Percentiles rank a stretch among this genome's conserved stretches.
Conservation (phyloP, 2,888 invertebrate genomes). For the Charanyca ferruginea region DNA sequence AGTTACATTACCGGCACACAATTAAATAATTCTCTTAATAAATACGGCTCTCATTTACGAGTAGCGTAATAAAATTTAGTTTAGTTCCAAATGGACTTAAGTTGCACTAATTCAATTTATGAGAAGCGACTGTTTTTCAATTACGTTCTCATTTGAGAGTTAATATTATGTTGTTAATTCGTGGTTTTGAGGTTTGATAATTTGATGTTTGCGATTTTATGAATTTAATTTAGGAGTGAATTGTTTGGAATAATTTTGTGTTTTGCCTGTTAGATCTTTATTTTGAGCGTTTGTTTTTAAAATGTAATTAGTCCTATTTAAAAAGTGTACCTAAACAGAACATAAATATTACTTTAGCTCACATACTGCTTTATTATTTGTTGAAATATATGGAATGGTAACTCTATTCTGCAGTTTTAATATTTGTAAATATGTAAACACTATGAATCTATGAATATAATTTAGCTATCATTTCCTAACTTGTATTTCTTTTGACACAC, state of each 20-base stretch:
- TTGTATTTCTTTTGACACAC: no score
- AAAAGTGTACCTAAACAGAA: no score
- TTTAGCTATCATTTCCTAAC: no score
- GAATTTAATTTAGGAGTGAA: conserved; percentile 29
- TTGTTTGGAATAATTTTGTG: background rate
- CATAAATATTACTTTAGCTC: no score
- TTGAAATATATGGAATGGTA: no score
- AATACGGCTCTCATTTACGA: conserved; percentile 35
- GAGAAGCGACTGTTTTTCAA: conserved; percentile 39
- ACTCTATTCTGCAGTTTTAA: no score
- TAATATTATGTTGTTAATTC: conserved; percentile 28
- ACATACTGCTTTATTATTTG: no score
- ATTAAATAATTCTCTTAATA: conserved; percentile 26
- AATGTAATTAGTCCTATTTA: background rate
- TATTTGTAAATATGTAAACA: no score
- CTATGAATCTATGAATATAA: no score
- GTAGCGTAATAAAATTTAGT: conserved; percentile 36
- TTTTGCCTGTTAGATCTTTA: conserved; percentile 13
- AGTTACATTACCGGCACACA: conserved; percentile 1
- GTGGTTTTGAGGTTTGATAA: conserved; percentile 7
- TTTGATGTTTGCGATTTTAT: conserved; percentile 19
- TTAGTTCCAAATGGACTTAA: conserved; percentile 24
- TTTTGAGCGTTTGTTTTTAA: conserved; percentile 6
- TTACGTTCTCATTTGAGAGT: conserved; percentile 25
- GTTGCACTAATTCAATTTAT: conserved; percentile 43